phyloP scores from a whole-genome alignment of 2,888 invertebrate species.

The Candidula unifasciata region DNA sequence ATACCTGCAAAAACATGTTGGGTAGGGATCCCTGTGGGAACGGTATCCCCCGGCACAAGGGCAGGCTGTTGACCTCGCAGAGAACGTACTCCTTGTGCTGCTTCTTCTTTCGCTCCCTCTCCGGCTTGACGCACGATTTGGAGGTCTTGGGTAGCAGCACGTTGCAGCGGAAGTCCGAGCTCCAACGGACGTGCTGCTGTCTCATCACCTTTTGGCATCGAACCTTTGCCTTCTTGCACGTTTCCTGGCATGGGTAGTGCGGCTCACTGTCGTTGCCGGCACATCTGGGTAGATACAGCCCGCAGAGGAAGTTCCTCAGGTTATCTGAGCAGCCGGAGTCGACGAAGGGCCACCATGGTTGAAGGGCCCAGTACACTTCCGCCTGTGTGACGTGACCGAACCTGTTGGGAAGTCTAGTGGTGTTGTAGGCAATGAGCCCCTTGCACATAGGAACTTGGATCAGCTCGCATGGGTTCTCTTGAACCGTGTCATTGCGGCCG shows the following conservation, averaged over 20 bases:
- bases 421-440: constrained; percentile 63
- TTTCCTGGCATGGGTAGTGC: constrained; percentile 63
- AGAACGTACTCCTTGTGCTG: constrained; percentile 51
- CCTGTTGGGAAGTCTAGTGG: constrained; percentile 66
- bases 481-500: neutral
- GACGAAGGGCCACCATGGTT: constrained; percentile 69
- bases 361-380: constrained; percentile 66
- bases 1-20: constrained; percentile 67
- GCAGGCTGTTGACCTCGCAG: constrained; percentile 62
- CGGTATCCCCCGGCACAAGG: constrained; percentile 62
- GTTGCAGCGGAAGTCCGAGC: constrained; percentile 54
- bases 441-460: constrained; percentile 68
- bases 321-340: constrained; percentile 69
- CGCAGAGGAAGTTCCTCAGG: constrained; percentile 66
- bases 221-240: constrained; percentile 62
- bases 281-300: constrained; percentile 62
- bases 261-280: constrained; percentile 39
- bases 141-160: constrained; percentile 46
- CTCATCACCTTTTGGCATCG: constrained; percentile 59
- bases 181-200: constrained; percentile 59
- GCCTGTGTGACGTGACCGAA: constrained; percentile 64
- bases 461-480: constrained; percentile 21
- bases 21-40: constrained; percentile 65
- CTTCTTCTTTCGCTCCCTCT: constrained; percentile 56
- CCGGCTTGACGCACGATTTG: constrained; percentile 50